Evolutionary conservation across 2,113 vertebrate genomes (phyloP).

Genomic region (Zootoca vivipara): DNA sequence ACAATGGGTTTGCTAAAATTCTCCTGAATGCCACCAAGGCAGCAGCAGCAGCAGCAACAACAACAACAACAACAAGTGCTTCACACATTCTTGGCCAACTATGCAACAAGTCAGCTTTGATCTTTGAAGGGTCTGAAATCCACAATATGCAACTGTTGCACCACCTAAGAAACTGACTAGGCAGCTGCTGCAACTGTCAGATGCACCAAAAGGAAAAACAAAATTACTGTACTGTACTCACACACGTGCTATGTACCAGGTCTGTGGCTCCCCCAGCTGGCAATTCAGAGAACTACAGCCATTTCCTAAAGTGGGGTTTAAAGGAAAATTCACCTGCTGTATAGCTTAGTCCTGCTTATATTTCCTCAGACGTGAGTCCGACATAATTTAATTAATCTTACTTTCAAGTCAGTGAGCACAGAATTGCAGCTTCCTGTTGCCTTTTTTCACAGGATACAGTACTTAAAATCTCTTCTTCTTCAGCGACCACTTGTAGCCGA

Average conservation of each 20-base stretch:
- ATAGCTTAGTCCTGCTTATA: not conserved
- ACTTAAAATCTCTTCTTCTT: not conserved
- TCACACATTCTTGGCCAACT: not conserved
- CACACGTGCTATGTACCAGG: not conserved
- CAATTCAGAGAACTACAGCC: not conserved
- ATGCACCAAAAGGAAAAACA: not conserved
- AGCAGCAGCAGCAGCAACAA: too few relatives aligned
- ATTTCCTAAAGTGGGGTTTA: not conserved
- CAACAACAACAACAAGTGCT: not conserved
- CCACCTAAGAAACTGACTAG: not conserved
- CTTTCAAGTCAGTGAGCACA: not conserved
- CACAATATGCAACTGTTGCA: not conserved
- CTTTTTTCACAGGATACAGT: not conserved
- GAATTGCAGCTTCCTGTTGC: not conserved
- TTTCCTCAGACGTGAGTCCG: not conserved
- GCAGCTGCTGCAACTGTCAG: conserved; percentile 8
- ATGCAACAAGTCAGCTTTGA: not conserved
- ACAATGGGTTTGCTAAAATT: too few relatives aligned
- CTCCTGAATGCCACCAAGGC: too few relatives aligned
- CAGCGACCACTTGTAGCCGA: too few relatives aligned
- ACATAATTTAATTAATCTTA: not conserved
- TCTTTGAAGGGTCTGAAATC: not conserved
- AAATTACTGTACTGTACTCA: not conserved
- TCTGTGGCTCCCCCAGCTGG: not conserved
- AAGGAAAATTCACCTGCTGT: not conserved